Evolutionary conservation across 2,888 invertebrate genomes (phyloP).

Genomic region (Sthenelais limicola): DNA sequence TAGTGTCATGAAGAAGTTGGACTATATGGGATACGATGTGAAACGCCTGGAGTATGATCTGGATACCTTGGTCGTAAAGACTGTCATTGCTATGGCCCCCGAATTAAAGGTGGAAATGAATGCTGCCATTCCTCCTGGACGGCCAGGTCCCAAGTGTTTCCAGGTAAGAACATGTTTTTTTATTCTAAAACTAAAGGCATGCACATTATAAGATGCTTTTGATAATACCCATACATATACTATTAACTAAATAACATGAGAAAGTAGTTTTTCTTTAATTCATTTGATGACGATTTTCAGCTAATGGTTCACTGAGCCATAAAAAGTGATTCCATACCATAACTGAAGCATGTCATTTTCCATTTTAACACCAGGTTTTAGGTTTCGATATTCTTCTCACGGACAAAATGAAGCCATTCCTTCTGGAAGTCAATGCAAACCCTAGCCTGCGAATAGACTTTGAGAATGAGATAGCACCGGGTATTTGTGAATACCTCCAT

Average conservation of each 20-base stretch:
- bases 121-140: constrained; percentile 67
- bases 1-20: constrained; percentile 71
- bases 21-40: constrained; percentile 60
- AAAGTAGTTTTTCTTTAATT: too few species aligned
- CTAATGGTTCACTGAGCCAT: too few species aligned
- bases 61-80: constrained; percentile 73
- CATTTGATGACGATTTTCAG: too few species aligned
- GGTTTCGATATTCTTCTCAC: constrained; percentile 74
- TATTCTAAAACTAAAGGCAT: too few species aligned
- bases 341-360: too few species aligned
- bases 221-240: too few species aligned
- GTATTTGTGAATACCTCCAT: constrained; percentile 60
- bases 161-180: constrained; percentile 73
- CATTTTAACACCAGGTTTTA: too few species aligned
- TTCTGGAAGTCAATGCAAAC: constrained; percentile 74
- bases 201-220: too few species aligned
- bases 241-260: too few species aligned
- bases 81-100: constrained; percentile 73
- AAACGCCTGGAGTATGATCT: constrained; percentile 72
- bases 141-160: constrained; percentile 73
- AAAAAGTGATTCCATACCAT: too few species aligned
- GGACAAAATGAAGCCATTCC: constrained; percentile 71
- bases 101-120: constrained; percentile 72
- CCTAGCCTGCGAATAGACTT: constrained; percentile 74
- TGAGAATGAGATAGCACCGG: constrained; percentile 66